Percentiles rank a stretch among this genome's conserved stretches.
Conservation (phyloP, 2,797 vertebrate genomes). For the Cryptoprocta ferox region DNA sequence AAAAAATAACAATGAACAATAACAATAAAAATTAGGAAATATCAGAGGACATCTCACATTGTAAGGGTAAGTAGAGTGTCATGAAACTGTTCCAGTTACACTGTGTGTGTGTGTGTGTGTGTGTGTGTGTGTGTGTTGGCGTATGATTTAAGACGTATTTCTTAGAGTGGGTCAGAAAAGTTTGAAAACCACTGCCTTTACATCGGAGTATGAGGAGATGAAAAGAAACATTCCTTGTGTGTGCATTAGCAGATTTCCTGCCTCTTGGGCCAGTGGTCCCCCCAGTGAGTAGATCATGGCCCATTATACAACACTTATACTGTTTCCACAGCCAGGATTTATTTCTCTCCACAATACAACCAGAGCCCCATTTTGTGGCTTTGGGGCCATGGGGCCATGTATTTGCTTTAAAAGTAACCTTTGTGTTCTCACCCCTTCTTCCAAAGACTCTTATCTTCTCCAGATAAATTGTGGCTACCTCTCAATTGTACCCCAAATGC, state of each 20-base stretch:
- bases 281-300: neutral
- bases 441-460: neutral
- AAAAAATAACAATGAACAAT: neutral
- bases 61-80: neutral
- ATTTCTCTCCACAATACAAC: conserved; percentile 27
- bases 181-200: neutral
- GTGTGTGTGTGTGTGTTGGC: neutral
- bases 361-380: neutral
- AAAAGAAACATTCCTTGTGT: neutral
- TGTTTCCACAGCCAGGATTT: conserved; percentile 54
- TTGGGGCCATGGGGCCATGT: conserved; percentile 21
- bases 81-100: neutral
- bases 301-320: conserved; percentile 35
- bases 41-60: neutral
- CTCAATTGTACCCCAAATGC: neutral
- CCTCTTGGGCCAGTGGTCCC: neutral
- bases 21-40: neutral
- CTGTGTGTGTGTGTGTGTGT: neutral
- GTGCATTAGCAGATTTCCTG: neutral
- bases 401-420: neutral
- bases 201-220: neutral
- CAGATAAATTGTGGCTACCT: neutral
- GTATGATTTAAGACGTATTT: neutral
- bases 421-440: neutral
- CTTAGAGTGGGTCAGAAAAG: neutral